Evolutionary conservation across 1,140 invertebrate species (phyloP), one percentile per base, ranked within the genome.

Genomic region (Sarcophaga bullata): DNA sequence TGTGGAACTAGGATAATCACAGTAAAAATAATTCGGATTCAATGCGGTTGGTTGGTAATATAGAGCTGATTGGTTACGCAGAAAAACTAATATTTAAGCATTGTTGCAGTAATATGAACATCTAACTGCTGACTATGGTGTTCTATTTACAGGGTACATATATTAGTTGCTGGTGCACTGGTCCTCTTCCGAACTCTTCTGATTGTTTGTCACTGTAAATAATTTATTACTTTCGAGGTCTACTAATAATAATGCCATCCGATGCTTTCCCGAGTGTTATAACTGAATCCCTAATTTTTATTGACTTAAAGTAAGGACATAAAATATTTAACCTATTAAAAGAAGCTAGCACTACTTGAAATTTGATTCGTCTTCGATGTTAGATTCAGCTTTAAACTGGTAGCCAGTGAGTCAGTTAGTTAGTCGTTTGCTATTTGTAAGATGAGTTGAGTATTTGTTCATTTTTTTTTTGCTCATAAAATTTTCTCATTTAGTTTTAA

Each of bases 41-140:
- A 68, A 68, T n/a, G 62, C 62, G n/a, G 62, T 68, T 68, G 62
- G 62, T 68, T 8, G n/a, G n/a, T n/a, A n/a, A n/a, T n/a, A n/a
- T n/a, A n/a, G n/a, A n/a, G n/a, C n/a, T n/a, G n/a, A n/a, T n/a
- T n/a, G n/a, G 54, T 58, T n/a, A 52, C 1, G 13, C 8, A 52
- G 13, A 3, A 8, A 19, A 68, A 0, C 17, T 10, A 68, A 68
- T 68, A 68, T 19, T 17, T 68, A 68, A 68, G 19, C 62, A 68
- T 68, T 19, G 62, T 68, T 68, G 19, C 19, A 25, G 7, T 25
- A 37, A 37, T 37, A 37, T 37, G 25, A 37, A 37, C 25, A 37
- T 37, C 25, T 37, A 37, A 37, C 25, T 37, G 25, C 25, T 2
- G 25, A 37, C 25, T 37, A 37, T 37, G 4, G 25, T 37, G 25